phyloP scores from a whole-genome alignment of 2,888 invertebrate species.

The Chrysolina americana region DNA sequence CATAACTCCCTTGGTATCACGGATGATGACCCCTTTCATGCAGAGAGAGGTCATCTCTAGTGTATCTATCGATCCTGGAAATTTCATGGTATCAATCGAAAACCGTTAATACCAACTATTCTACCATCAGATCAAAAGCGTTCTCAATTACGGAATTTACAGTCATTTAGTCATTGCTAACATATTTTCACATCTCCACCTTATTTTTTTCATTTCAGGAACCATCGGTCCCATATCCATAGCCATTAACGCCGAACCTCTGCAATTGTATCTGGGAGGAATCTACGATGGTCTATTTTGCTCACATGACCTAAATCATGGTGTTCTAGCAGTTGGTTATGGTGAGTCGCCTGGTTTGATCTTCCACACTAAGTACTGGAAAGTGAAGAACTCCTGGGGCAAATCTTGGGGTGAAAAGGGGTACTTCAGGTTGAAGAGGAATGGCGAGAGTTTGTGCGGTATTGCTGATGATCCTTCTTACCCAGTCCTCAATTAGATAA shows the following conservation, averaged over 20 bases:
- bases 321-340: slow-evolving; percentile 33
- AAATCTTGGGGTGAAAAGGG: slow-evolving; percentile 30
- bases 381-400: slow-evolving; percentile 38
- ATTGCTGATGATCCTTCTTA: slow-evolving; percentile 23
- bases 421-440: slow-evolving; percentile 28
- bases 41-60: too few species aligned
- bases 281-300: slow-evolving; percentile 18
- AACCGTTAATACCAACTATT: too few species aligned
- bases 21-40: too few species aligned
- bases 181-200: not conserved
- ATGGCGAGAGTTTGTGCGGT: slow-evolving; percentile 26
- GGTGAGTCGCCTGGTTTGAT: not conserved
- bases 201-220: slow-evolving; percentile 31
- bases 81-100: too few species aligned
- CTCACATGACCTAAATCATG: slow-evolving; percentile 10
- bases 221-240: slow-evolving; percentile 37
- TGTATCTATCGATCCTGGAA: too few species aligned
- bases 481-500: slow-evolving; percentile 14
- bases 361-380: slow-evolving; percentile 25
- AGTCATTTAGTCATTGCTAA: not conserved
- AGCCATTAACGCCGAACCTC: slow-evolving; percentile 30
- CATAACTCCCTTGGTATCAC: too few species aligned
- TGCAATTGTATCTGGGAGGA: slow-evolving; percentile 32
- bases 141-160: not conserved
- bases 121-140: too few species aligned